Base-by-base conservation (phyloP, 2,113 vertebrate genomes). In the Colaptes auratus region DNA sequence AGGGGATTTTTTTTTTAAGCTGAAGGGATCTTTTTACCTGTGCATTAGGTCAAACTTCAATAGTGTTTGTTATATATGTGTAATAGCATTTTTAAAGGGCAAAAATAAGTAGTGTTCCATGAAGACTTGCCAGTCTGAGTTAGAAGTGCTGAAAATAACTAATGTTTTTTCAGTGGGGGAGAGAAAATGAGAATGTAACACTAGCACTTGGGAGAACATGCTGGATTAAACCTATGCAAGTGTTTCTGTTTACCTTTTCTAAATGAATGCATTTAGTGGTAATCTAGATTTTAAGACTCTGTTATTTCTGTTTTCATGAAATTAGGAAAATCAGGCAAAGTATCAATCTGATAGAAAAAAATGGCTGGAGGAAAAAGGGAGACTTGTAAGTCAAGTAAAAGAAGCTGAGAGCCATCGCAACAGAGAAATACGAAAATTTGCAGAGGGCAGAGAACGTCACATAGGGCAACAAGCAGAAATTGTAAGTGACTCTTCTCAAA, bases 401-500 rank as follows among this genome's bases (percentile, higher is more conserved):
- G 99, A 99, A 92, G 98, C 99, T 3, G 99, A 99, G 93, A 98
- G 88, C 78, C 97, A 97, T 59, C 96, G 98, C 90, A 99, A 99
- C 96, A 98, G 97, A 69, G 99, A 99, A 58, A 98, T 99, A 98
- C 99, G 97, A 96, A 99, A 98, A 96, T 99, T 98, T 55, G 98
- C 92, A 0, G 98, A 99, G 27, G 98, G 99, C 36, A 93, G 98
- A 81, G 98, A 99, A 3, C 97, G 92, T 14, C 96, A 97, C 52
- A 42, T 87, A 77, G 98, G 98, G 21, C 98, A 98, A 80, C 98
- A 99, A 82, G 96, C 78, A 78, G 97, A 98, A 97, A 79, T 98
- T 98, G 99, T 99, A 90, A 86, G 97, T 95, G 44, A 27, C 16
- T 72, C 30, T 77, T 15, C 23, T 9, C 13, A 39, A 17, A 52